Base-by-base conservation (phyloP, 2,888 invertebrate genomes). In the Andrena camellia region DNA sequence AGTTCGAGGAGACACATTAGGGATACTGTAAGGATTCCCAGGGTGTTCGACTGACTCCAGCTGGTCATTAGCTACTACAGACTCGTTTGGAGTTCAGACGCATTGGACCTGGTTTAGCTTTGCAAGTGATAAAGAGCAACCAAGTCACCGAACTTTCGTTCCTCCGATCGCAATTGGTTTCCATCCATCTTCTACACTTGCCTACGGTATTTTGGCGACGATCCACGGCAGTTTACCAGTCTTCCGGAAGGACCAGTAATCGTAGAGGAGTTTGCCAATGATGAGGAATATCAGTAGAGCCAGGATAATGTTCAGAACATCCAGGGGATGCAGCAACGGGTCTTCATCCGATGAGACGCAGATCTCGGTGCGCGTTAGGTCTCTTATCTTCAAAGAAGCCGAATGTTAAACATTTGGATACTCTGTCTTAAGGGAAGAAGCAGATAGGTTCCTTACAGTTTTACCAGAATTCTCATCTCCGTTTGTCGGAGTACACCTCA, bases 171-270 rank as follows among this genome's bases (percentile, higher is more conserved):
- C 17, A 20, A 20, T 20, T 35, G 1, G 6, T 33, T 26, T 50
- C 8, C 29, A 26, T 2, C 26, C 31, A 10, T 50, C 2, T 23
- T 33, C 7, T 2, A 29, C 1, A 3, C n/a, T 23, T 2, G 10
- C 20, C 35, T 94, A 96, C 35, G 97, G 97, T 94, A 98, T 95
- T 94, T 97, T 96, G 67, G 97, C 96, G 2, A 97, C 97, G 84
- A 98, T 96, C 98, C 98, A 98, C 0, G 98, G 98, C 81, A 98
- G 94, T 90, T 96, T 95, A 0, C 98, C 97, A 29, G 97, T 97
- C 80, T 96, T 96, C 92, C 97, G 97, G 92, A 97, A 98, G 89
- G 95, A 95, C 93, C 97, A 97, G 94, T 97, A 98, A 93, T 98
- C 98, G 90, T 97, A 98, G 0, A 96, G 94, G 80, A 98, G 95